Percentiles rank a stretch among this genome's conserved stretches.
These are phyloP conservation scores for Phalanger gymnotis DNA, from an alignment of 2,797 vertebrate species.

Conservation along the genomic window DNA sequence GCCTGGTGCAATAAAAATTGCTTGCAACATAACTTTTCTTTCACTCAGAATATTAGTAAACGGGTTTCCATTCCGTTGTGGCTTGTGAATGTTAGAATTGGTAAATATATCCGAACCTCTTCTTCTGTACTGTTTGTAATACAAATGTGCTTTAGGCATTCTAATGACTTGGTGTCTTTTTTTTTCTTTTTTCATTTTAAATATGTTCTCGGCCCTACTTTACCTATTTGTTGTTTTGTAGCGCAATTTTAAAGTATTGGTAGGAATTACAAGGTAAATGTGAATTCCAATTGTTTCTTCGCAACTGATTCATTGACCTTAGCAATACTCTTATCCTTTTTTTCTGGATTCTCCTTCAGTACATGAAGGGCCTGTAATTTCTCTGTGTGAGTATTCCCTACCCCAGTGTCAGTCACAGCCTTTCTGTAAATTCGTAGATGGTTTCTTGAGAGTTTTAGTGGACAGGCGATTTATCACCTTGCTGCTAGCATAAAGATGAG, in stretches of 20 bases:
- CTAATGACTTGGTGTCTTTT: constrained; percentile 30
- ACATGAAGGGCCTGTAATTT: not conserved
- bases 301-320: not conserved
- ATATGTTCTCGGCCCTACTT: constrained; percentile 16
- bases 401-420: not conserved
- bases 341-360: not conserved
- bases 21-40: constrained; percentile 45
- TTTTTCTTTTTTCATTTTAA: not conserved
- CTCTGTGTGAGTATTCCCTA: not conserved
- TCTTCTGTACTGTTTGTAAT: constrained; percentile 20
- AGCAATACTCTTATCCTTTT: not conserved
- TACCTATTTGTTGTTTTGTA: constrained; percentile 29
- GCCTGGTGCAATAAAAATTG: not conserved
- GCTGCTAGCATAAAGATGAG: not conserved
- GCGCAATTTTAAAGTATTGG: constrained; percentile 11
- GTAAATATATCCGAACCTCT: not conserved
- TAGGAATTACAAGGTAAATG: constrained; percentile 19
- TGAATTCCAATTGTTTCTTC: not conserved
- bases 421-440: not conserved
- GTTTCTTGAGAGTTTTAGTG: not conserved
- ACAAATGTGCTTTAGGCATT: not conserved
- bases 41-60: not conserved
- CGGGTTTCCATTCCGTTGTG: constrained; percentile 11
- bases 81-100: constrained; percentile 7
- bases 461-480: not conserved